Base-by-base conservation (phyloP, 2,888 invertebrate species). In the Chloroclystis v-ata region DNA sequence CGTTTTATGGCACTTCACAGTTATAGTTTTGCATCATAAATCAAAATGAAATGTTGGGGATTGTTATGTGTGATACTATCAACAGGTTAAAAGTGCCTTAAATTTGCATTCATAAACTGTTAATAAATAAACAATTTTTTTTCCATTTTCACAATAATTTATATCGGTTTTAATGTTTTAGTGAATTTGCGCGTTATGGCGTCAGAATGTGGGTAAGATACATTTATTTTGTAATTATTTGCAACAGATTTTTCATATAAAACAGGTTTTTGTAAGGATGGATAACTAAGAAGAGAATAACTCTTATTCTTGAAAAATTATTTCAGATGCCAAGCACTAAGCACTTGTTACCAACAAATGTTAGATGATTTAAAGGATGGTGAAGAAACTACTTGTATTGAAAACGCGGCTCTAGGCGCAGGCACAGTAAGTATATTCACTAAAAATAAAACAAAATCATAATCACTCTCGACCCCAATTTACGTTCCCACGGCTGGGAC, bases 381-480 rank as follows among this genome's bases (percentile, higher is more conserved):
- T 1, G 78, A 78, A 13, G 86, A 86, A 54, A 68, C 62, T 1
- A 11, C 63, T 0, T 86, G 86, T 54, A 56, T 86, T 2, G 78
- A 81, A 52, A 72, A 83, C 25, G 75, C 80, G 3, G 61, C 73
- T 0, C 67, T 82, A 4, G 81, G 85, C 1, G 52, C 69, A 0
- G 77, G 74, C 37, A 74, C 81, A 28, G 86, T 85, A 61, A 72
- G 75, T 39, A 13, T n/a, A n/a, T n/a, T n/a, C n/a, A n/a, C n/a
- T n/a, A n/a, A n/a, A n/a, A n/a, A n/a, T n/a, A n/a, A n/a, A n/a
- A n/a, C n/a, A n/a, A n/a, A n/a, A n/a, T n/a, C n/a, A n/a, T n/a
- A n/a, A n/a, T n/a, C n/a, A n/a, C n/a, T n/a, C n/a, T n/a, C n/a
- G n/a, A n/a, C n/a, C n/a, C n/a, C n/a, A n/a, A n/a, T n/a, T n/a